Base-by-base conservation (phyloP, 2,888 invertebrate species). In the Campopleginae sp. region DNA sequence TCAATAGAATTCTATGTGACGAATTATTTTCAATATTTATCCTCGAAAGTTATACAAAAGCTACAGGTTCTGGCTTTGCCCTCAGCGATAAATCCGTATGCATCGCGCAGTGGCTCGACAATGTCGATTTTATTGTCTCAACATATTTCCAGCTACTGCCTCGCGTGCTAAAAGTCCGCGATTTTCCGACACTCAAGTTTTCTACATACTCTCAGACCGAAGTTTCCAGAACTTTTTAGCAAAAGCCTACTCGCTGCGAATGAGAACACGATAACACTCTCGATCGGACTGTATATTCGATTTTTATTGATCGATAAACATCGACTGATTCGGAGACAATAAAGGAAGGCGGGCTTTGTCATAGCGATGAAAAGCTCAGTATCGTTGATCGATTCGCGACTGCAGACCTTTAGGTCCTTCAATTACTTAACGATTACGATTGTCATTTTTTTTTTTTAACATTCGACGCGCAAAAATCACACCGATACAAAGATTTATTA, bases 171-270 rank as follows among this genome's bases (percentile, higher is more conserved):
- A 54, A 54, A 27, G 54, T 27, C 23, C 12, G 23, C 54, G 23
- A 54, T 54, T 23, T 23, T 54, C 54, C 23, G 27, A 54, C 54
- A 54, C 23, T 54, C 54, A 54, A 54, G 12, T 54, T 54, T 54
- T 23, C 10, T 10, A n/a, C n/a, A 27, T 12, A 12, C 54, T 27
- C 3, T 12, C 0, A 23, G 23, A 23, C 23, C 23, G 12, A 54
- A 23, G 23, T 54, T 54, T 4, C 10, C 23, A 12, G 3, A 54
- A 54, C 54, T 54, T 54, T 54, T 54, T 19, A 54, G 54, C 54
- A 54, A 54, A n/a, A n/a, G n/a, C 19, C 54, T 12, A 54, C 27
- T 23, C 12, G 12, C 54, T 27, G 54, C 19, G 3, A 23, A 54
- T 12, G 23, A 27, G 19, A 12, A 27, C 23, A 7, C 23, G 54